These are phyloP conservation scores for Osmerus eperlanus DNA, from an alignment of 2,113 vertebrate species.

Conservation along the genomic window DNA sequence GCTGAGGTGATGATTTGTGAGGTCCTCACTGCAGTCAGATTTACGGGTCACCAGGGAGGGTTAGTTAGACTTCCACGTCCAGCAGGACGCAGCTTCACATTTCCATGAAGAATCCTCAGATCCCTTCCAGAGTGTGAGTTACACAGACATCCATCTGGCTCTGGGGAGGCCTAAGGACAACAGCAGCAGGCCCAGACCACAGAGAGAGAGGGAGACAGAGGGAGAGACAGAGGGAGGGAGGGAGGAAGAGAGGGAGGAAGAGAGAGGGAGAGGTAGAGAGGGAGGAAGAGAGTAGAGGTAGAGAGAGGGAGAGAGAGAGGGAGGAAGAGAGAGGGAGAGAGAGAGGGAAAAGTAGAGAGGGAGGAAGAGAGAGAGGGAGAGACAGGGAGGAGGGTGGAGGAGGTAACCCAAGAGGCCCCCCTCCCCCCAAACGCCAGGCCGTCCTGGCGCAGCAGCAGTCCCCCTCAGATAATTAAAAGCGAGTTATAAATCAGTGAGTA, in stretches of 20 bases:
- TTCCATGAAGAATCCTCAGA: conserved; percentile 44
- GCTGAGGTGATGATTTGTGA: conserved; percentile 39
- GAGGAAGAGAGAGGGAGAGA: background rate
- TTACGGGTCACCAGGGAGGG: conserved; percentile 42
- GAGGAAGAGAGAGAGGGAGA: no score
- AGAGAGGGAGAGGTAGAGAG: background rate
- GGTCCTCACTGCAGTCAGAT: conserved; percentile 42
- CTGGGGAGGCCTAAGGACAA: conserved; percentile 4
- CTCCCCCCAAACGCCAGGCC: conserved; percentile 54
- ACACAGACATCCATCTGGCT: conserved; percentile 54
- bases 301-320: background rate
- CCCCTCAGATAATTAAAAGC: conserved; percentile 76
- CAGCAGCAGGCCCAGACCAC: conserved; percentile 26
- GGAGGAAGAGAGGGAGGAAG: background rate
- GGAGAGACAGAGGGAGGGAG: background rate
- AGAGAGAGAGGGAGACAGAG: conserved; percentile 3
- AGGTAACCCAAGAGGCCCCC: conserved; percentile 51
- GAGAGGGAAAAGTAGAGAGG: background rate
- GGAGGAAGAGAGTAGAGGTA: background rate
- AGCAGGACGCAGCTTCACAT: conserved; percentile 55
- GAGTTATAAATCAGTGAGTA: conserved; percentile 75
- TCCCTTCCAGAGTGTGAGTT: conserved; percentile 49
- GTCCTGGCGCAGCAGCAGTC: conserved; percentile 51
- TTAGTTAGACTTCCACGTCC: conserved; percentile 48
- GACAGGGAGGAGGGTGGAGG: background rate